These are phyloP conservation scores for Knipowitschia caucasica DNA, from an alignment of 2,797 vertebrate genomes.

Conservation along the genomic window DNA sequence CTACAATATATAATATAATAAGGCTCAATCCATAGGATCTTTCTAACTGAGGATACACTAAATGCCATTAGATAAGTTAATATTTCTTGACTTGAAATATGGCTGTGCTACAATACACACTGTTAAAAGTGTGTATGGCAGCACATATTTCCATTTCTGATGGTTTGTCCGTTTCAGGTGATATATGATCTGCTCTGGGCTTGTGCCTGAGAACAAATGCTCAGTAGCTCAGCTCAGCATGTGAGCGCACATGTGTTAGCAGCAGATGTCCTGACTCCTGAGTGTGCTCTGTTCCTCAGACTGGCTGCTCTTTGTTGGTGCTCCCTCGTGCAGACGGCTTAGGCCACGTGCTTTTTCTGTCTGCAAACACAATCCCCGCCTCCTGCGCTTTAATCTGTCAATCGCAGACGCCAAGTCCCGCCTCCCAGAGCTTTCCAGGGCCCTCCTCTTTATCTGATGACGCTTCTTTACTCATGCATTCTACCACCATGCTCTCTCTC, in stretches of 20 bases:
- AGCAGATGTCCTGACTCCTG: constrained; percentile 71
- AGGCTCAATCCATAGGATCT: no score
- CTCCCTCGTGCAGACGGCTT: constrained; percentile 69
- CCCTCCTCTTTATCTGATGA: constrained; percentile 47
- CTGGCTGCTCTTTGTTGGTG: constrained; percentile 73
- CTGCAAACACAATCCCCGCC: constrained; percentile 54
- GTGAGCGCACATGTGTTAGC: constrained; percentile 49
- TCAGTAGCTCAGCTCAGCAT: constrained; percentile 39
- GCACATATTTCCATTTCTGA: constrained; percentile 17
- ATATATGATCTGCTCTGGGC: constrained; percentile 37
- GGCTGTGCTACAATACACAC: background rate
- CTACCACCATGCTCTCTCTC: constrained; percentile 44
- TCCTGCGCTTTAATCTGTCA: constrained; percentile 60
- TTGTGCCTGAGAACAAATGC: constrained; percentile 41
- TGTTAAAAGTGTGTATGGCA: no score
- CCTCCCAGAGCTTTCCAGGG: constrained; percentile 36
- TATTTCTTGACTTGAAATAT: background rate
- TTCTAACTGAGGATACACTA: background rate
- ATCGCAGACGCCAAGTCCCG: constrained; percentile 48
- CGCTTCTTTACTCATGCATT: constrained; percentile 59
- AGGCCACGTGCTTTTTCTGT: constrained; percentile 69
- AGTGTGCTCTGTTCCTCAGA: constrained; percentile 53
- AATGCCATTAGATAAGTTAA: constrained; percentile 9
- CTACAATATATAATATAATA: background rate
- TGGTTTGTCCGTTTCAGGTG: constrained; percentile 35